A percentile compares a stretch with the other conserved stretches of the same genome.
These are phyloP conservation scores for Apamea epomidion DNA, from an alignment of 2,888 invertebrate species.

Conservation along the genomic window DNA sequence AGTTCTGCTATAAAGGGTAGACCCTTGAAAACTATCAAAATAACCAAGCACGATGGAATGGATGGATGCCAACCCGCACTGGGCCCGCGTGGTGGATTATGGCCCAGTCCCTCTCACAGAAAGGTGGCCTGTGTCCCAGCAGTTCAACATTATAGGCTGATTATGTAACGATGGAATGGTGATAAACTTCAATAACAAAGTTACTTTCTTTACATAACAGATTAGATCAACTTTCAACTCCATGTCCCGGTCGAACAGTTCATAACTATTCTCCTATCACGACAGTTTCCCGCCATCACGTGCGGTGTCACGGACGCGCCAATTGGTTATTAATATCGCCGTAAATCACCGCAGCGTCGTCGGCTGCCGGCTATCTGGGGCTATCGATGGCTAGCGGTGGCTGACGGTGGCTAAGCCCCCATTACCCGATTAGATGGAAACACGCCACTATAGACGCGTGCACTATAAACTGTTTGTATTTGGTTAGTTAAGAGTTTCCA, in stretches of 20 bases:
- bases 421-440: slow-evolving; percentile 9
- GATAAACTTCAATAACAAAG: neutral
- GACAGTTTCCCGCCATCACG: neutral
- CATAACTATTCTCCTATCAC: neutral
- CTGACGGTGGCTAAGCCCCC: neutral
- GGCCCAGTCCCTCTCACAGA: too few species aligned
- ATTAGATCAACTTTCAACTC: neutral
- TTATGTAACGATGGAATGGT: neutral
- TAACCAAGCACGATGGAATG: neutral
- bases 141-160: too few species aligned
- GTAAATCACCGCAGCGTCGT: slow-evolving; percentile 24
- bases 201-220: neutral
- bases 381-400: neutral
- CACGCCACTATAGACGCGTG: neutral
- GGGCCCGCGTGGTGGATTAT: too few species aligned
- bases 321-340: slow-evolving; percentile 43
- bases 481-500: neutral
- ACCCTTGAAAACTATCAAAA: neutral
- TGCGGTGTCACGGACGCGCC: neutral
- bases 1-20: too few species aligned
- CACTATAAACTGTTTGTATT: neutral
- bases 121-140: too few species aligned
- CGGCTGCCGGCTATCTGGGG: neutral
- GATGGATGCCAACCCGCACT: too few species aligned
- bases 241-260: too few species aligned